These are phyloP conservation scores for Carassius carassius DNA, from an alignment of 2,113 vertebrate genomes.

Conservation along the genomic window DNA sequence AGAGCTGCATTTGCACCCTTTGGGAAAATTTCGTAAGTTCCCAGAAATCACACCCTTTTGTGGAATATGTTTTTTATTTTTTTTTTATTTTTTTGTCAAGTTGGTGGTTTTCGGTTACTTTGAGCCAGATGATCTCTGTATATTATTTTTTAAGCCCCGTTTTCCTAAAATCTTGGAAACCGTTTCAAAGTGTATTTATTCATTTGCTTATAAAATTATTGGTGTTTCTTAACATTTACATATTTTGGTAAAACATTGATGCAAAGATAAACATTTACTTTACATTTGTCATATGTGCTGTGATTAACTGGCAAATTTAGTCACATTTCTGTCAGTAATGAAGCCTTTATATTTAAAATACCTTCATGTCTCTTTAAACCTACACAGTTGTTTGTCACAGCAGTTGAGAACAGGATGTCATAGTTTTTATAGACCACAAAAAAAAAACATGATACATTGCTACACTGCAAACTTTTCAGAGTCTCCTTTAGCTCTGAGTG, in stretches of 20 bases:
- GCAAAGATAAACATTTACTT: neutral
- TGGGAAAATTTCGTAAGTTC: constrained; percentile 99
- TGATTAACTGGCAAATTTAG: neutral
- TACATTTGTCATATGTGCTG: neutral
- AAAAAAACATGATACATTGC: constrained; percentile 55
- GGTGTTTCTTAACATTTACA: neutral
- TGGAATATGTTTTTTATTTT: neutral
- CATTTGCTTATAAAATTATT: neutral
- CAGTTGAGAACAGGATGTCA: constrained; percentile 60
- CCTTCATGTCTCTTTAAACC: neutral
- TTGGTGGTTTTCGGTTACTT: neutral
- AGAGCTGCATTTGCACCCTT: constrained; percentile 98
- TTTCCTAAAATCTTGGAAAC: neutral
- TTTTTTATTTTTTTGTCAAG: neutral
- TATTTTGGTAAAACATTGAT: too few relatives aligned
- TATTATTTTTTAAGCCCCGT: neutral
- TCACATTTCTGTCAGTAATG: constrained; percentile 3
- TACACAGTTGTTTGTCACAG: neutral
- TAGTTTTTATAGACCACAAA: constrained; percentile 70
- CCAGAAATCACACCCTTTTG: neutral
- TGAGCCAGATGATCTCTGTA: neutral
- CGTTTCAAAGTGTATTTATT: neutral
- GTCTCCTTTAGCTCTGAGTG: constrained; percentile 89
- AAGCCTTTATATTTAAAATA: neutral
- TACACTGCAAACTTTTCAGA: constrained; percentile 83